phyloP scores from a whole-genome alignment of 2,888 invertebrate genomes.

The Lasioglossum marginatum region DNA sequence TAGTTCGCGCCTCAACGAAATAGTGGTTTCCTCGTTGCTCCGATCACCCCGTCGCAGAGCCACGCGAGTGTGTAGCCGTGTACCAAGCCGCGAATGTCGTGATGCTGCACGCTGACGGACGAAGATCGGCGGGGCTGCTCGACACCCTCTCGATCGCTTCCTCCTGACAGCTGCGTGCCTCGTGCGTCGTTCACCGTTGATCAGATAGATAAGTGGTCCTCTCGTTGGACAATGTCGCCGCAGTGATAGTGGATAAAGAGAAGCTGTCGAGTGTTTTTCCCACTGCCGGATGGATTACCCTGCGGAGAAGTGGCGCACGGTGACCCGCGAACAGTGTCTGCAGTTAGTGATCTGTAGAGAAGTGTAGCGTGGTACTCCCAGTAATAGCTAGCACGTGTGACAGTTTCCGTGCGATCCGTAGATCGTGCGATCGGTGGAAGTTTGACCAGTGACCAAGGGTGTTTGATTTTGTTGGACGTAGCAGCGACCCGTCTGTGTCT shows the following conservation, averaged over 20 bases:
- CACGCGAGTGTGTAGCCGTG: slow-evolving; percentile 36
- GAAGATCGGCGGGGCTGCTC: slow-evolving; percentile 62
- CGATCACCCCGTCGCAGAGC: background rate
- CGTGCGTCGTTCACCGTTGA: slow-evolving; percentile 58
- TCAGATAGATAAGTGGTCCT: slow-evolving; percentile 38
- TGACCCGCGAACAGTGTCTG: slow-evolving; percentile 43
- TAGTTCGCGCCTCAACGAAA: background rate
- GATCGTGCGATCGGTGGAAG: background rate
- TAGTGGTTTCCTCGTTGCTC: background rate
- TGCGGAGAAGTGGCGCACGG: slow-evolving; percentile 29
- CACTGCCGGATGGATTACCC: slow-evolving; percentile 49
- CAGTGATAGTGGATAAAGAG: slow-evolving; percentile 39
- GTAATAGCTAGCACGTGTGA: slow-evolving; percentile 63
- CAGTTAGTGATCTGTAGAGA: slow-evolving; percentile 35
- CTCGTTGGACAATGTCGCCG: slow-evolving; percentile 52
- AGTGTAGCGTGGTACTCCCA: background rate
- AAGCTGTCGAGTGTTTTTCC: background rate
- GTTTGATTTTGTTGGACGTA: slow-evolving; percentile 6
- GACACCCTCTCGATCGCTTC: slow-evolving; percentile 58
- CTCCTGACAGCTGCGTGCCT: slow-evolving; percentile 70
- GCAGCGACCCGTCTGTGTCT: background rate
- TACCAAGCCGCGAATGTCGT: slow-evolving; percentile 59
- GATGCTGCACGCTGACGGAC: slow-evolving; percentile 66
- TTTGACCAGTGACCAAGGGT: background rate
- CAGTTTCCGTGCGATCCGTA: slow-evolving; percentile 49